Base-by-base conservation (phyloP, 2,113 vertebrate species). In the Notarius lentiginosus region DNA sequence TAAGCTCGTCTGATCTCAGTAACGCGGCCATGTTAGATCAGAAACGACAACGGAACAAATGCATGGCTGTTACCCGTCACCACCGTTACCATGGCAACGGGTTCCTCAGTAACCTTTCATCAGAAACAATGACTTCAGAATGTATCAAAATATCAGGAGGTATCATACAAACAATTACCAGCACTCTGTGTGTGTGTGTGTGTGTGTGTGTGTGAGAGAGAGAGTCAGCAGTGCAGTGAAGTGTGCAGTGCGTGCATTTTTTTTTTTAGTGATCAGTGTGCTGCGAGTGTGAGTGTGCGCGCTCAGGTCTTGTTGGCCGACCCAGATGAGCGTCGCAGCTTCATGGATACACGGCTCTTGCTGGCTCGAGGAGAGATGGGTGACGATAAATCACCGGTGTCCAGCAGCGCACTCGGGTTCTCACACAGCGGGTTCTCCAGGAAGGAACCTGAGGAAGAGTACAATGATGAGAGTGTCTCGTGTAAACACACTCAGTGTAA, bases 311-410 rank as follows among this genome's bases (percentile, higher is more conserved):
- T 99, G 94, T 99, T 99, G 94, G 98, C 97, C 0, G 98, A 99
- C 92, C 97, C 97, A 0, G 98, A 99, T 83, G 98, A 99, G 87
- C 97, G 97, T 24, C 98, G 97, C 90, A 99, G 95, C 93, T 99
- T 99, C 96, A 99, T 97, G 91, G 98, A 99, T 97, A 99, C 97
- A 92, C 98, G 97, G 93, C 96, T 99, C 95, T 99, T 99, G 97
- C 97, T 99, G 97, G 97, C 97, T 93, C 98, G 96, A 94, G 98
- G 97, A 93, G 97, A 99, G 95, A 99, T 97, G 93, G 98, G 97
- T 92, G 97, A 99, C 84, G 97, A 95, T 90, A 97, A 95, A 93
- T 98, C 97, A 94, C 95, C 96, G 96, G 96, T 96, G 88, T 97
- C 97, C 95, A 96, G 95, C 95, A 96, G 96, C 92, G 95, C 92